Base-by-base conservation (phyloP, 2,888 invertebrate genomes). In the Eulithis testata region DNA sequence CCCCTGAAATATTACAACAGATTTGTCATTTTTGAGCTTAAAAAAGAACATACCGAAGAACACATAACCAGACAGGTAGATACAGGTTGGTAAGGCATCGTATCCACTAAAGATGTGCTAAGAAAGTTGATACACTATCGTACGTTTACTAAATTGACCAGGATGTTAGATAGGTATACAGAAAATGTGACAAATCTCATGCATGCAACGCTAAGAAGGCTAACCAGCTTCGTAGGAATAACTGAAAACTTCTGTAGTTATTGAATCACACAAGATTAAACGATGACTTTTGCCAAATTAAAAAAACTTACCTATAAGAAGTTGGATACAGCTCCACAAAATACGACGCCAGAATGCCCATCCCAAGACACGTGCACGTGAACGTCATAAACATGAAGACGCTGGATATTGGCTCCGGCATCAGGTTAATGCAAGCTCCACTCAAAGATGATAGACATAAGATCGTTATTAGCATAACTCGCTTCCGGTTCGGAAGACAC, bases 401-500 rank as follows among this genome's bases (percentile, higher is more conserved):
- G 53, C 92, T 90, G 7, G 91, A 88, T 6, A 93, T 82, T 0
- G 91, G 86, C 61, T 93, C 90, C 1, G 91, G 90, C 64, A 86
- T 88, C 55, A 89, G 58, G 71, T 87, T 91, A 11, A 91, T 76
- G 27, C 76, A 71, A 57, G 93, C 82, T 0, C 95, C 94, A 57
- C 95, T 94, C 0, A 94, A 37, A 0, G 95, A 93, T 0, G 95
- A 94, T 0, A 95, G 63, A 3, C 93, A 66, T 43, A 94, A 87
- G 79, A 85, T 88, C 61, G 85, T 77, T 74, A 95, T 82, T 14
- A 95, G 80, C 0, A 94, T 84, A 43, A 85, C 85, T 70, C 94
- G 94, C 65, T 95, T 93, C 89, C 70, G 94, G 79, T 81, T 93
- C 81, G 77, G 95, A 85, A 81, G 94, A 92, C 87, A 88, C 2